A percentile compares a stretch with the other conserved stretches of the same genome.
These are phyloP conservation scores for Acyrthosiphon pisum DNA, from an alignment of 1,140 invertebrate genomes.

Conservation along the genomic window DNA sequence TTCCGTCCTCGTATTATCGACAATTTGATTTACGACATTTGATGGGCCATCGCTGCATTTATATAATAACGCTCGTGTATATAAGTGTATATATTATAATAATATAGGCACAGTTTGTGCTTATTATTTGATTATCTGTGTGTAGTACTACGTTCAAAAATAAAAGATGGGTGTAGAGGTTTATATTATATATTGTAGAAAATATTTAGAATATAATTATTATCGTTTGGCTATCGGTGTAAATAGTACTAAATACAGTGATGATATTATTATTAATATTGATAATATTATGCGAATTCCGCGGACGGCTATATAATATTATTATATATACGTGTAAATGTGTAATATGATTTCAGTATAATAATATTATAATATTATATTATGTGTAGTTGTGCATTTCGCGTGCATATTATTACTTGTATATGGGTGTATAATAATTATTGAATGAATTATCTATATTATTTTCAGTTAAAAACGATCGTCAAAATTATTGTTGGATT, in stretches of 20 bases:
- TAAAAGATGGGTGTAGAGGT: neutral
- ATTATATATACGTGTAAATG: neutral
- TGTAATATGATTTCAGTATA: neutral
- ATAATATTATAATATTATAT: neutral
- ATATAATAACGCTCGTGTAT: neutral
- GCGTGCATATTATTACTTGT: neutral
- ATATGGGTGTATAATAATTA: neutral
- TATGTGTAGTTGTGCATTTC: neutral
- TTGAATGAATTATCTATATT: neutral
- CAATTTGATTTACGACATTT: constrained; percentile 41
- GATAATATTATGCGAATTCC: neutral
- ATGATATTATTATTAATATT: neutral
- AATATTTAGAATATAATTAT: neutral
- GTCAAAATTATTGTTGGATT: neutral
- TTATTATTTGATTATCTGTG: neutral
- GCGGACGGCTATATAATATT: too few relatives aligned
- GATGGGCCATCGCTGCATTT: neutral
- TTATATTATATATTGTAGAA: neutral
- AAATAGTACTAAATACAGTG: too few relatives aligned
- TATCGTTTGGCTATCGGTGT: neutral
- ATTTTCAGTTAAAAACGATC: neutral
- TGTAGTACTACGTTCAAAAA: neutral
- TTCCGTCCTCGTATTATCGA: neutral
- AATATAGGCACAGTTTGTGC: neutral
- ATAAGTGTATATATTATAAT: too few relatives aligned